A percentile compares a stretch with the other conserved stretches of the same genome.
phyloP scores from a whole-genome alignment of 2,888 invertebrate species.

The Phoenoteleia sp. region DNA sequence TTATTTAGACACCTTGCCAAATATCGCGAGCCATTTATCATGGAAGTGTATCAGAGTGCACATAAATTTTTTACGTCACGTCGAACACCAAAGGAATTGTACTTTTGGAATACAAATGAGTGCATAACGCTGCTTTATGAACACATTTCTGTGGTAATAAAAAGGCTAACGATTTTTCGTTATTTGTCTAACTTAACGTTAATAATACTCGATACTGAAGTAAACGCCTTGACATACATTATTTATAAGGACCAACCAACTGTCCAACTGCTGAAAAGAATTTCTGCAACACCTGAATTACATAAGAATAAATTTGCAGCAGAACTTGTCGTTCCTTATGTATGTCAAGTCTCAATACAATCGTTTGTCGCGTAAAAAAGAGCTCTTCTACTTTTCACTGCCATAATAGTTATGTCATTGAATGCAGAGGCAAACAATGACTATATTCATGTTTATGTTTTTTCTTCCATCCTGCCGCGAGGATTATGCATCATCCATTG shows the following conservation, averaged over 20 bases:
- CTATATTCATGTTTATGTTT: constrained; percentile 37
- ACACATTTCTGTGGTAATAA: constrained; percentile 10
- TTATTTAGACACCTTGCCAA: neutral
- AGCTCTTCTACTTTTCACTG: constrained; percentile 39
- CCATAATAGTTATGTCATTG: constrained; percentile 58
- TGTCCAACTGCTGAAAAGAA: constrained; percentile 65
- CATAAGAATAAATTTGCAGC: constrained; percentile 69
- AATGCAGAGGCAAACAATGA: constrained; percentile 42
- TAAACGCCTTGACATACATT: constrained; percentile 66
- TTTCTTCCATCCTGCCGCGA: neutral
- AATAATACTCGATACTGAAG: constrained; percentile 47
- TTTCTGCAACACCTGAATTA: constrained; percentile 64
- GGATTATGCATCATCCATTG: constrained; percentile 26
- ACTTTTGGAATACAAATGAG: constrained; percentile 21
- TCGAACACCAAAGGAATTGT: neutral
- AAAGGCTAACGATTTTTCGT: constrained; percentile 48
- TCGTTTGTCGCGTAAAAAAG: constrained; percentile 54
- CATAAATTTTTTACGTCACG: neutral
- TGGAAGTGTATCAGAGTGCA: neutral
- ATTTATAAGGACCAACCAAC: constrained; percentile 70
- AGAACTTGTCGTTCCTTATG: constrained; percentile 57
- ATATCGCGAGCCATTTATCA: neutral
- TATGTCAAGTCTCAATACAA: constrained; percentile 60
- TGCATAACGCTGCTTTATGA: constrained; percentile 8
- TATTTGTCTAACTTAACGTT: constrained; percentile 44